These are phyloP conservation scores for Callionymus lyra DNA, from an alignment of 2,113 vertebrate genomes.

Conservation along the genomic window DNA sequence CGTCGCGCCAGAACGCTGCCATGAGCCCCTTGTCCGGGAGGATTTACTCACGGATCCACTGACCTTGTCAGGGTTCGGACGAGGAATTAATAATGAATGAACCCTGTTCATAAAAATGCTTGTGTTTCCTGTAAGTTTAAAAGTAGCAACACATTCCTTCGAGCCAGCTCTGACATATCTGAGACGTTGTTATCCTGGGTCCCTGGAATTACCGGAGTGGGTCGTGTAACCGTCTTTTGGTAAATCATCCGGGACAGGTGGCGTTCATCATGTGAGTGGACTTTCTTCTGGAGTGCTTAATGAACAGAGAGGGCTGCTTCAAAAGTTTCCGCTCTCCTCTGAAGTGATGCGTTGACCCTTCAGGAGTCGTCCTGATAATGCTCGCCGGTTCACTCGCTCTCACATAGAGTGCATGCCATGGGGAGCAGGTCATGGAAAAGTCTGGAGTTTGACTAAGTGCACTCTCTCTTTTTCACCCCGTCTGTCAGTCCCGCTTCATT, in stretches of 20 bases:
- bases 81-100: no score
- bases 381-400: slow-evolving; percentile 54
- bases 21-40: no score
- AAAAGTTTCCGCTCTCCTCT: slow-evolving; percentile 40
- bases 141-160: no score
- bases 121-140: no score
- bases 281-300: slow-evolving; percentile 30
- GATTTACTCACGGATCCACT: no score
- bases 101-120: no score
- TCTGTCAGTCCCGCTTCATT: slow-evolving; percentile 44
- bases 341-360: slow-evolving; percentile 58
- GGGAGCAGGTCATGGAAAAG: slow-evolving; percentile 67
- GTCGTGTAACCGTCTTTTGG: slow-evolving; percentile 17
- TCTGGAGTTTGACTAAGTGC: slow-evolving; percentile 60
- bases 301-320: slow-evolving; percentile 21
- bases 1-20: no score
- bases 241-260: slow-evolving; percentile 22
- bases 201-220: no score
- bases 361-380: slow-evolving; percentile 58
- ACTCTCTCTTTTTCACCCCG: slow-evolving; percentile 40
- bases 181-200: no score
- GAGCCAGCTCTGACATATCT: no score
- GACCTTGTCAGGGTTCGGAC: no score
- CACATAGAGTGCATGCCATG: slow-evolving; percentile 67
- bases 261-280: slow-evolving; percentile 36